Evolutionary conservation across 2,797 vertebrate species (phyloP).

Genomic region (Acomys russatus): DNA sequence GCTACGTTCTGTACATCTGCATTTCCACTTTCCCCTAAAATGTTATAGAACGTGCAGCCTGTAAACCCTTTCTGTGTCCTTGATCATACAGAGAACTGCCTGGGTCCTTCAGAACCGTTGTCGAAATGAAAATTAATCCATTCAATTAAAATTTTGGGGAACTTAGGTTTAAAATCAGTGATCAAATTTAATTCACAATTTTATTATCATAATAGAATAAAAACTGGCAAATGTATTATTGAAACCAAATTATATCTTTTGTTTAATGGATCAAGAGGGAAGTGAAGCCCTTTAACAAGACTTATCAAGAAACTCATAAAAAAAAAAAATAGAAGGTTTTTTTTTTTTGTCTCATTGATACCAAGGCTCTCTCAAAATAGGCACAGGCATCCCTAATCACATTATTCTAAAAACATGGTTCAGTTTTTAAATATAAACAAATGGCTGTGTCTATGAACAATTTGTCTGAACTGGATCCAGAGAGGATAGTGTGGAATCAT

Average conservation of each 20-base stretch:
- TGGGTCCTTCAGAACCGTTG: not conserved
- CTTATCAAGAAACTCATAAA: not conserved
- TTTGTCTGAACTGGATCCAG: not conserved
- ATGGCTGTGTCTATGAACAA: not conserved
- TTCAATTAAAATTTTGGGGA: not conserved
- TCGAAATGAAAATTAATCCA: not conserved
- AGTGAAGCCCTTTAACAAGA: not conserved
- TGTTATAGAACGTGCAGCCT: not conserved
- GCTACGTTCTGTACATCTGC: not conserved
- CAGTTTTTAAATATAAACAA: not conserved
- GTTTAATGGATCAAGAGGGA: not conserved
- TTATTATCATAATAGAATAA: constrained; percentile 30
- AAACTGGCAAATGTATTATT: constrained; percentile 20
- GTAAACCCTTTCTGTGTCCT: not conserved
- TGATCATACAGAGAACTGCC: not conserved
- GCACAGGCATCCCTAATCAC: not conserved
- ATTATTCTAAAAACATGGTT: not conserved
- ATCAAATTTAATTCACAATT: not conserved
- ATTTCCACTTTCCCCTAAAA: not conserved
- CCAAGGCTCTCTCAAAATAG: not conserved
- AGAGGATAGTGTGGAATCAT: not conserved
- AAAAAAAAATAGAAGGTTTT: not conserved
- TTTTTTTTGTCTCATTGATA: constrained; percentile 7
- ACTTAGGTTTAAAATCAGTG: not conserved
- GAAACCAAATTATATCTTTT: not conserved